Base-by-base conservation (phyloP, 2,797 vertebrate genomes). In the Diglossa cyanea region DNA sequence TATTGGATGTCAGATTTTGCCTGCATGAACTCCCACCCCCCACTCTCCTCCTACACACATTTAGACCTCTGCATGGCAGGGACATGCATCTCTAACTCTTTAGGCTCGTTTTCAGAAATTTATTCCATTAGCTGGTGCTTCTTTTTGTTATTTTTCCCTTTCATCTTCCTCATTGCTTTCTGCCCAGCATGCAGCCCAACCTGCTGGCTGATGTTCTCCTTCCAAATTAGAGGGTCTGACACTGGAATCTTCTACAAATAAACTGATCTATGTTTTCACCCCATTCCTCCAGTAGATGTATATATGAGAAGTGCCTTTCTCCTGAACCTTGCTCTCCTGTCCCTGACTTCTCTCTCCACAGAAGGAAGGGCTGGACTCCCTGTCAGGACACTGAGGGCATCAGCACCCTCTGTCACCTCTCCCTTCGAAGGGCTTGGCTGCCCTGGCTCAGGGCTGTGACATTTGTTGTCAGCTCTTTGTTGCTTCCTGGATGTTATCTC, bases 391-490 rank as follows among this genome's bases (percentile, higher is more conserved):
- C 24, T 4, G 20, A 68, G 7, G 57, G 3, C 35, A 47, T 37
- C 61, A 65, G 14, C 18, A 70, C 0, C 1, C 50, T 24, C 60
- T 53, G 28, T 12, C 58, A 3, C 37, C 24, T 86, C 47, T 77
- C 0, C 0, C 24, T 73, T 54, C 0, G 0, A 70, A 40, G 60
- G 19, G 4, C 45, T 72, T 89, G 33, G 17, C 71, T 93, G 78
- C 17, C 39, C 61, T 42, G 45, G 45, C 61, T 80, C 30, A 23
- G 33, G 45, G 39, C 53, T 80, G 9, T 77, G 65, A 39, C 75
- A 48, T 71, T 57, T 6, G 3, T 53, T 81, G 26, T 82, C 82
- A 91, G 23, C 18, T 72, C 35, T 75, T 55, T 70, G 39, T 53
- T 26, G 51, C 28, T 60, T n/a, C 9, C 45, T 86, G 61, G 45